Evolutionary conservation across 1,140 invertebrate genomes (phyloP).

Genomic region (Dreissena polymorpha): DNA sequence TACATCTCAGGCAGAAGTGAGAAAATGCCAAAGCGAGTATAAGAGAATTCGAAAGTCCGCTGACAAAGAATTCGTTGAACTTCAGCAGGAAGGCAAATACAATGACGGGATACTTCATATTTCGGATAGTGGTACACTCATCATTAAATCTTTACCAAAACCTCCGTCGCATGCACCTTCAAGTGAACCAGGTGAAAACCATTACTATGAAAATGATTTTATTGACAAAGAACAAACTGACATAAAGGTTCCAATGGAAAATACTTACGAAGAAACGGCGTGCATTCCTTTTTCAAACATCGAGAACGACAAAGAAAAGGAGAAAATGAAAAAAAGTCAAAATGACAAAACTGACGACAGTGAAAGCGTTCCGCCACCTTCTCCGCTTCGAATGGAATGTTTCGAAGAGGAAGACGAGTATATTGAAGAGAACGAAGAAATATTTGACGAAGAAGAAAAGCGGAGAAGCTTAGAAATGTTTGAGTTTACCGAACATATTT

Average conservation of each 20-base stretch:
- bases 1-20: neutral
- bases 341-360: neutral
- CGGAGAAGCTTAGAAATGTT: conserved; percentile 33
- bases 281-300: too few species aligned
- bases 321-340: conserved; percentile 11
- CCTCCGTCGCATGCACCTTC: conserved; percentile 2
- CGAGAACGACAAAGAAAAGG: neutral
- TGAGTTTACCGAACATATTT: conserved; percentile 52
- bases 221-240: conserved; percentile 8
- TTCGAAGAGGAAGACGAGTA: conserved; percentile 37
- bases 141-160: conserved; percentile 34
- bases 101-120: conserved; percentile 6
- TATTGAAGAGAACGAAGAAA: conserved; percentile 28
- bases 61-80: conserved; percentile 4
- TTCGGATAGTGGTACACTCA: conserved; percentile 37
- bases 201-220: conserved; percentile 11
- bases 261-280: neutral
- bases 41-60: neutral
- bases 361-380: conserved; percentile 45
- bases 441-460: conserved; percentile 20
- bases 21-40: neutral
- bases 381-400: conserved; percentile 20
- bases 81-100: too few species aligned
- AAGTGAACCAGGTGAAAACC: neutral
- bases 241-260: conserved; percentile 19